Evolutionary conservation across 2,113 vertebrate species (phyloP).

Genomic region (Opisthocomus hoazin): DNA sequence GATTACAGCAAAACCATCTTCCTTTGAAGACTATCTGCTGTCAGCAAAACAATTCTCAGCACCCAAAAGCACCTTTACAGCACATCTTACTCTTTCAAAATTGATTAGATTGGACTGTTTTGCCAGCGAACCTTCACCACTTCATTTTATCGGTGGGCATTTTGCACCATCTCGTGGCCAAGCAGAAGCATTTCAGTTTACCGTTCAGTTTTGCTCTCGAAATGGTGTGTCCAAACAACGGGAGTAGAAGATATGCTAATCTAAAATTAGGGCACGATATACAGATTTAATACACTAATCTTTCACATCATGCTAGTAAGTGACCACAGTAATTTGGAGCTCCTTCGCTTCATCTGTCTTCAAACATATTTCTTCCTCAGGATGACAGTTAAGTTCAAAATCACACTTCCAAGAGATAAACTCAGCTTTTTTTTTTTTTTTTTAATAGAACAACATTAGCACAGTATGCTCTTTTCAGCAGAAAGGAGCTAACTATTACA

Average conservation of each 20-base stretch:
- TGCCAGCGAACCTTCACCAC: not conserved
- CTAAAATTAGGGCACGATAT: not conserved
- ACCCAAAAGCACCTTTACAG: not conserved
- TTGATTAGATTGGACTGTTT: not conserved
- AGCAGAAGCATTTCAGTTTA: not conserved
- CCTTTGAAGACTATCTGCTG: not conserved
- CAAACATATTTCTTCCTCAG: not conserved
- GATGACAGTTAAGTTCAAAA: not conserved
- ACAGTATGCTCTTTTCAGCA: not conserved
- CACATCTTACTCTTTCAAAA: not conserved
- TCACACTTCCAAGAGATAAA: not conserved
- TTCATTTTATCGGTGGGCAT: not conserved
- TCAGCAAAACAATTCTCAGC: not conserved
- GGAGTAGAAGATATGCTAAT: not conserved
- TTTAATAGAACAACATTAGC: not conserved
- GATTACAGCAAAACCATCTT: not conserved
- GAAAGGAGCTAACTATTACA: not conserved
- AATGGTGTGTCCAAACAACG: not conserved
- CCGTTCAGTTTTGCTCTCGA: not conserved
- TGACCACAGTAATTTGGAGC: not conserved
- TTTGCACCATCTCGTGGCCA: conserved; percentile 63
- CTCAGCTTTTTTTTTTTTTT: not conserved
- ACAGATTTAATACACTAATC: not conserved
- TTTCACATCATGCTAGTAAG: not conserved
- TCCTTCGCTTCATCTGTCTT: not conserved